Base-by-base conservation (phyloP, 2,888 invertebrate genomes). In the Beris chalybata region DNA sequence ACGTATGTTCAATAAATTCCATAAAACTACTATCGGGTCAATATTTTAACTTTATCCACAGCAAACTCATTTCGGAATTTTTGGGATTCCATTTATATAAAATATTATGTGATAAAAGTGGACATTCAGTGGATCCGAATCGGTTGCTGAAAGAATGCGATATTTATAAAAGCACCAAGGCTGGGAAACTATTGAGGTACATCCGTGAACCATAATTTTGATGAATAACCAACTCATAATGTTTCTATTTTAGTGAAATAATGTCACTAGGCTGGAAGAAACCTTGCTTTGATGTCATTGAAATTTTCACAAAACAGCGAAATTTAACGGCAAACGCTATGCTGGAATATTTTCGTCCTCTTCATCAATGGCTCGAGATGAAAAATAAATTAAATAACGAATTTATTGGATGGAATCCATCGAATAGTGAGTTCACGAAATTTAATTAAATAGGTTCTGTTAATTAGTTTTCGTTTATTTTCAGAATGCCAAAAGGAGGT, bases 61-160 rank as follows among this genome's bases (percentile, higher is more conserved):
- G 90, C 6, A 86, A 87, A 74, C 85, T 85, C 71, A 81, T 91
- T 2, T 79, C 91, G 3, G 90, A 91, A 77, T 89, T 91, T 77
- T 87, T 91, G 75, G 90, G 79, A 80, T 90, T 90, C 82, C 91
- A 91, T 76, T 87, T 91, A 76, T 89, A 90, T 77, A 84, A 88
- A n/a, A 83, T 87, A 0, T 82, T 90, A 30, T 91, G 90, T 75
- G 85, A 86, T 71, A 85, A 87, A 66, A 91, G 94, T 3, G 90
- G 89, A 0, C 86, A 94, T 66, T 89, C 91, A 0, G 84, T 85
- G 3, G 85, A 90, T 74, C 71, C 86, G 1, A 74, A 76, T 0
- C 89, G 86, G 80, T 89, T 91, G 4, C 83, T 95, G 11, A 89
- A 94, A 71, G 87, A 90, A 74, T 95, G 95, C 76, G 93, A 95